Evolutionary conservation across 2,113 vertebrate genomes (phyloP).

Genomic region (Thalassarche chlororhynchos): DNA sequence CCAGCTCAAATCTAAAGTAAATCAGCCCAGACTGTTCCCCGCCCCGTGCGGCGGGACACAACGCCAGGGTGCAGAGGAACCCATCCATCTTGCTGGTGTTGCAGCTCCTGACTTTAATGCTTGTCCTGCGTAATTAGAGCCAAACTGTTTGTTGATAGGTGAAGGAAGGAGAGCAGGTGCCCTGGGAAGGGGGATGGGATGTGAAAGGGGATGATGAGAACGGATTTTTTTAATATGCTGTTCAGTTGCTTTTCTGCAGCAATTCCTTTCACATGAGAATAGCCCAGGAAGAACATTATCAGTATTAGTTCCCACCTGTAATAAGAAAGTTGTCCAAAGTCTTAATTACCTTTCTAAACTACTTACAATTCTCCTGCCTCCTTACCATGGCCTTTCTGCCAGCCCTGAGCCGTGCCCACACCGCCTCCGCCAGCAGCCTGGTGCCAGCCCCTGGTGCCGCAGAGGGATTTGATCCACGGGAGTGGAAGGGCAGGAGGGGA

Average conservation of each 20-base stretch:
- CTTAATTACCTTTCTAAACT: background rate
- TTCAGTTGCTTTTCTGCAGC: background rate
- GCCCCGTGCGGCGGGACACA: conserved; percentile 60
- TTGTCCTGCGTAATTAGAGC: conserved; percentile 67
- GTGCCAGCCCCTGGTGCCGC: background rate
- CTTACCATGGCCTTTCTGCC: background rate
- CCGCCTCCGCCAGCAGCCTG: background rate
- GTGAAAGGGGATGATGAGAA: conserved; percentile 1
- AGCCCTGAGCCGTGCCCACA: background rate
- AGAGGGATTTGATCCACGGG: background rate
- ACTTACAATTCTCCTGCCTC: background rate
- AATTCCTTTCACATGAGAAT: background rate
- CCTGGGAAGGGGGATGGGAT: background rate
- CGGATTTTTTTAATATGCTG: background rate
- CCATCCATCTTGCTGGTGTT: conserved; percentile 74
- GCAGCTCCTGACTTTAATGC: conserved; percentile 32
- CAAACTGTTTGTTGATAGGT: conserved; percentile 45
- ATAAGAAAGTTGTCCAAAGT: background rate
- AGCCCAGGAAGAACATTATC: background rate
- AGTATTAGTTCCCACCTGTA: background rate
- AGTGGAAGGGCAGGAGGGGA: background rate
- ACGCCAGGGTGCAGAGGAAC: conserved; percentile 61
- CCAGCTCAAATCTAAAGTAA: conserved; percentile 77
- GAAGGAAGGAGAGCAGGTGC: background rate
- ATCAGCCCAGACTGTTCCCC: conserved; percentile 69